These are phyloP conservation scores for Miltochrista miniata DNA, from an alignment of 2,888 invertebrate species.

Conservation along the genomic window DNA sequence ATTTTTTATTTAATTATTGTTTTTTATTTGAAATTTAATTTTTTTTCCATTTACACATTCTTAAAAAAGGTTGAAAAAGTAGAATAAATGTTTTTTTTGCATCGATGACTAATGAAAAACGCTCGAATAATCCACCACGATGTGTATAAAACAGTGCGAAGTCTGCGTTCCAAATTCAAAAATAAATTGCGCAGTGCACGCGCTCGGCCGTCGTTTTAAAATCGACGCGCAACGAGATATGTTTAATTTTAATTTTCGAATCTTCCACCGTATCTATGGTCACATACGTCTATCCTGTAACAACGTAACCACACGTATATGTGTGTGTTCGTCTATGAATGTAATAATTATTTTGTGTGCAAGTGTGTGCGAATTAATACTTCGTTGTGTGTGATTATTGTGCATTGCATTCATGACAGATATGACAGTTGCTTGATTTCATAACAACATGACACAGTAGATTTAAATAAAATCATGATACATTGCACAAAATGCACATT, in stretches of 20 bases:
- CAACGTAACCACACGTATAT: constrained; percentile 9
- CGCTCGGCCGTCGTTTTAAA: constrained; percentile 74
- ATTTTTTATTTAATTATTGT: no score
- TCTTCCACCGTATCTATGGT: constrained; percentile 27
- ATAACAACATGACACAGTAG: constrained; percentile 9
- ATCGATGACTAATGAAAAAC: constrained; percentile 53
- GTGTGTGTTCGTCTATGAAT: constrained; percentile 13
- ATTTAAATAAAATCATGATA: not conserved
- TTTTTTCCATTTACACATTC: no score
- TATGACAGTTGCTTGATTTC: constrained; percentile 21
- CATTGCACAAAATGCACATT: not conserved
- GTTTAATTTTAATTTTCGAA: constrained; percentile 44
- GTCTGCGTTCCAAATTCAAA: constrained; percentile 83
- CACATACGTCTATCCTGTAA: constrained; percentile 14
- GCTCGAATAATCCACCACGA: constrained; percentile 60
- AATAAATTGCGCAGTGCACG: constrained; percentile 78
- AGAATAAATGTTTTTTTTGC: not conserved
- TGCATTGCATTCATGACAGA: constrained; percentile 14
- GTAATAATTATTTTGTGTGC: not conserved
- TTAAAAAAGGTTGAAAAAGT: not conserved
- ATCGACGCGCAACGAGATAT: constrained; percentile 65
- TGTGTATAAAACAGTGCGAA: constrained; percentile 75
- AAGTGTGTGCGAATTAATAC: constrained; percentile 4
- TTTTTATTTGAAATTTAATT: no score
- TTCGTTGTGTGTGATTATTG: constrained; percentile 7